Conservation (phyloP, 2,888 invertebrate species). For the Hirtodrosophila duncani region DNA sequence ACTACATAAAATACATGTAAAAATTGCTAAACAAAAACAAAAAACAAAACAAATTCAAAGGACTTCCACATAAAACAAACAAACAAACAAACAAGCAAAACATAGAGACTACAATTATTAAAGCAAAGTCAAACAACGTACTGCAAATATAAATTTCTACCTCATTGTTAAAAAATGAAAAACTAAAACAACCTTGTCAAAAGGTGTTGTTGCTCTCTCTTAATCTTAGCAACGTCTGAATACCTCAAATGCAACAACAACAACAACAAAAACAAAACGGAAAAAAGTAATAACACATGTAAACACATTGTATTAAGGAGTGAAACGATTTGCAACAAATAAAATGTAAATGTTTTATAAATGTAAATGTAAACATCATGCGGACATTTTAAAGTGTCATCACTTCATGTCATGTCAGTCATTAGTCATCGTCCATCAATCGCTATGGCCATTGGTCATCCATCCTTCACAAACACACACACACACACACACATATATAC, state of each 20-base stretch:
- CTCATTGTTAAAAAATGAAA: conserved; percentile 64
- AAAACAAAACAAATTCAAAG: conserved; percentile 46
- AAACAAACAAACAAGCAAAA: conserved; percentile 35
- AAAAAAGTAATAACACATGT: conserved; percentile 12
- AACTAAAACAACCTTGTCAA: conserved; percentile 30
- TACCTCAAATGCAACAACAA: conserved; percentile 53
- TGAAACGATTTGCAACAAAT: conserved; percentile 12
- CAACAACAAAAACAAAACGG: conserved; percentile 1
- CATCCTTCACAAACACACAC: conserved; percentile 11
- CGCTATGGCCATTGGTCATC: conserved; percentile 27
- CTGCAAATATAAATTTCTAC: conserved; percentile 61
- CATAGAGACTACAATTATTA: conserved; percentile 34
- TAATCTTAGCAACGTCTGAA: conserved; percentile 50
- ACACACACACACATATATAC: conserved; percentile 18
- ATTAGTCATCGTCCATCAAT: conserved; percentile 29
- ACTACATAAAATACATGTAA: conserved; percentile 46
- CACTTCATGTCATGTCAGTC: conserved; percentile 39
- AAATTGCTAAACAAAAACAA: conserved; percentile 37
- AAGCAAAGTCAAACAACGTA: conserved; percentile 43
- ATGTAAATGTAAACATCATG: conserved; percentile 7
- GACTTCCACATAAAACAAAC: conserved; percentile 59
- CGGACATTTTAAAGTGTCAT: conserved; percentile 24
- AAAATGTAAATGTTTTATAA: conserved; percentile 6
- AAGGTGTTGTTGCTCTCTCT: conserved; percentile 41
- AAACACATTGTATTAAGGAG: not conserved